A percentile compares a stretch with the other conserved stretches of the same genome.
phyloP scores from a whole-genome alignment of 2,113 vertebrate species.

The Podiceps cristatus region DNA sequence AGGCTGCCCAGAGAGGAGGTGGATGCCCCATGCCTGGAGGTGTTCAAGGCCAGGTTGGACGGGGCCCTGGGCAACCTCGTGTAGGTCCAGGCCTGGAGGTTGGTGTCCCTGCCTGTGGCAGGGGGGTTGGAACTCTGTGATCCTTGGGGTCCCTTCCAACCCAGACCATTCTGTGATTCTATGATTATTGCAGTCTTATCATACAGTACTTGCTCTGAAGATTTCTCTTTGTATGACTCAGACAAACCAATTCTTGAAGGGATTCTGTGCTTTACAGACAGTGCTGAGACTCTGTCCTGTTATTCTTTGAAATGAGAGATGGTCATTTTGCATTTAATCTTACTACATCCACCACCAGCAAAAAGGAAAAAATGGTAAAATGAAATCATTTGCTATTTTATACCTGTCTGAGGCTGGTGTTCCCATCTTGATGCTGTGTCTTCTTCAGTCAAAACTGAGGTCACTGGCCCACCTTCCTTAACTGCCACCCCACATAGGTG shows the following conservation, averaged over 20 bases:
- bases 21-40: too few relatives aligned
- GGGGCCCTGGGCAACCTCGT: too few relatives aligned
- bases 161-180: too few relatives aligned
- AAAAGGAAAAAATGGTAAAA: background rate
- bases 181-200: rapidly evolving
- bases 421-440: background rate
- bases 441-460: background rate
- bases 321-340: background rate
- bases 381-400: background rate
- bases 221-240: background rate
- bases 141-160: too few relatives aligned
- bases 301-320: background rate
- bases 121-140: too few relatives aligned
- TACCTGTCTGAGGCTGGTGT: background rate
- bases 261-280: background rate
- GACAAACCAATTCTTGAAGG: background rate
- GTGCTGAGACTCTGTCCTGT: background rate
- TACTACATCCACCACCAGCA: background rate
- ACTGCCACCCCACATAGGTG: rapidly evolving
- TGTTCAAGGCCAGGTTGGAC: too few relatives aligned
- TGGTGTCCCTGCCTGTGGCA: too few relatives aligned
- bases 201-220: background rate
- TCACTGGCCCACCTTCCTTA: background rate
- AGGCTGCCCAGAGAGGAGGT: too few relatives aligned
- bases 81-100: too few relatives aligned